phyloP scores from a whole-genome alignment of 2,797 vertebrate genomes.

The Crax fasciolata region DNA sequence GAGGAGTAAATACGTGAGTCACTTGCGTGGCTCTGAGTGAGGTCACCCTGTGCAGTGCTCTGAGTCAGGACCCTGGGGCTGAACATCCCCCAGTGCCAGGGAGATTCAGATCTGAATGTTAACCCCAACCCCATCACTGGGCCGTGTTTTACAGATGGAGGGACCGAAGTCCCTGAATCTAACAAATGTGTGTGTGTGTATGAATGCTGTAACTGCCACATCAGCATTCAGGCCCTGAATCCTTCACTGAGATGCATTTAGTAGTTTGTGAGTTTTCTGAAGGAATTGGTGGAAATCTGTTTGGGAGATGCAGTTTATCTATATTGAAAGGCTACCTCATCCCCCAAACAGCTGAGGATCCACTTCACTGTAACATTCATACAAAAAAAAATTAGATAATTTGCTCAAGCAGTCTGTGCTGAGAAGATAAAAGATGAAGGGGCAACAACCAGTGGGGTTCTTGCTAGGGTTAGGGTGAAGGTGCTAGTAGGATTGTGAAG shows the following conservation, averaged over 20 bases:
- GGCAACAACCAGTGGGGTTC: background rate
- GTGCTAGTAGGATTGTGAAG: background rate
- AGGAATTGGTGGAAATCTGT: background rate
- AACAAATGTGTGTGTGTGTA: background rate
- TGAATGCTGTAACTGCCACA: background rate
- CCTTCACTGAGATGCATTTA: background rate
- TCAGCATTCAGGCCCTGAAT: accelerated
- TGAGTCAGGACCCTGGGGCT: background rate
- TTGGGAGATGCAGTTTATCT: conserved; percentile 4
- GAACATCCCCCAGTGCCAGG: background rate
- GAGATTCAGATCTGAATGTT: background rate
- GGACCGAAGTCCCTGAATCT: background rate
- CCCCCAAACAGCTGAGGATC: background rate
- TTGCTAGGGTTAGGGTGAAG: background rate
- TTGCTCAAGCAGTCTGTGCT: background rate
- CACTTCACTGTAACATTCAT: background rate
- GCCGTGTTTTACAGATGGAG: background rate
- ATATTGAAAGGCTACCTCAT: background rate
- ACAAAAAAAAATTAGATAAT: background rate
- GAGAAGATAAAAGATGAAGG: background rate
- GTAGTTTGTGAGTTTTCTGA: background rate
- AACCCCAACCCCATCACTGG: background rate
- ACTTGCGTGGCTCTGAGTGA: conserved; percentile 29
- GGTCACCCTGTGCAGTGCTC: conserved; percentile 7
- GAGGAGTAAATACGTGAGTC: conserved; percentile 52